Conservation (phyloP, 1,140 invertebrate genomes). For the Cepaea nemoralis region DNA sequence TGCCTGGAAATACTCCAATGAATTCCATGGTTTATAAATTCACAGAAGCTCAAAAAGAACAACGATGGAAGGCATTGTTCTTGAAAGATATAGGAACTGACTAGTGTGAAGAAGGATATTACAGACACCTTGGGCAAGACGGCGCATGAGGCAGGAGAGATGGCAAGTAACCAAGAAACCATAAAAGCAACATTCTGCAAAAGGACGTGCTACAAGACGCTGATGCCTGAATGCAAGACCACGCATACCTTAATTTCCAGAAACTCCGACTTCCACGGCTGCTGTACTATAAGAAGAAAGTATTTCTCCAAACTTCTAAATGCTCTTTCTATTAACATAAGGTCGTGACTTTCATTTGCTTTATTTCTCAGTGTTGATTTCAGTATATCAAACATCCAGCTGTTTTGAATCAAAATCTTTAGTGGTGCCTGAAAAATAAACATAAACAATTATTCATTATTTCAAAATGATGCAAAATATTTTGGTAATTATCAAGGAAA, state of each 20-base stretch:
- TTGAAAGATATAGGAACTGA: too few relatives aligned
- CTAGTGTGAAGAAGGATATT: too few relatives aligned
- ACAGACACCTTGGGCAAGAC: too few relatives aligned
- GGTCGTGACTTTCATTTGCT: constrained; percentile 19
- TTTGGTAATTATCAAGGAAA: neutral
- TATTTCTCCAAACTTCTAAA: constrained; percentile 53
- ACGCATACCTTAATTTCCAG: constrained; percentile 53
- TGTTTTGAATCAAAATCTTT: constrained; percentile 35
- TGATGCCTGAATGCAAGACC: too few relatives aligned
- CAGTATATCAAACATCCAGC: constrained; percentile 40
- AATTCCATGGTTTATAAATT: too few relatives aligned
- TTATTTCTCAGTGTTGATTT: constrained; percentile 30
- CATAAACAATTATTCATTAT: neutral
- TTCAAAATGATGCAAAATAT: neutral
- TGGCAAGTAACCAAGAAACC: too few relatives aligned
- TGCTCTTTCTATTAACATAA: constrained; percentile 39
- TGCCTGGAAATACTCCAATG: too few relatives aligned
- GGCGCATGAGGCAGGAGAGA: too few relatives aligned
- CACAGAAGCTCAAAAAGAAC: too few relatives aligned
- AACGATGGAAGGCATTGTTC: too few relatives aligned
- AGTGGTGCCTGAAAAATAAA: neutral
- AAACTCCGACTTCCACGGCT: constrained; percentile 58
- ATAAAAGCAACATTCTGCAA: too few relatives aligned
- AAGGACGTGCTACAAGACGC: too few relatives aligned
- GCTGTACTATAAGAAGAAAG: constrained; percentile 45